Conservation (phyloP, 2,888 invertebrate species). For the Heliconius ismenius region DNA sequence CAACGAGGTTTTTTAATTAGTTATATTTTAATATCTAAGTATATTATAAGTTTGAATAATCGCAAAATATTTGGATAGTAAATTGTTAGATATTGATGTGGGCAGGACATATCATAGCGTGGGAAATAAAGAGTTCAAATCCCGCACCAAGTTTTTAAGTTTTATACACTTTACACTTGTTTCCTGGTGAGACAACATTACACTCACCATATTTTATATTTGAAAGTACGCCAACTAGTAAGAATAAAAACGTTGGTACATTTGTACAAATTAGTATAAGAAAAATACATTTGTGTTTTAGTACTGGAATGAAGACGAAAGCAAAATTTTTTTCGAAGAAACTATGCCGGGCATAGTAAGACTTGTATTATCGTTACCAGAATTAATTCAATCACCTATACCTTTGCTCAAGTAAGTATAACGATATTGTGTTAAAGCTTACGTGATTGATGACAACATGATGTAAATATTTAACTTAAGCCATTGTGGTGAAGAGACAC, state of each 20-base stretch:
- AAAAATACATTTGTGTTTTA: conserved; percentile 56
- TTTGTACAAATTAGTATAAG: neutral
- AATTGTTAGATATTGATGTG: neutral
- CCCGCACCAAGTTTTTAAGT: neutral
- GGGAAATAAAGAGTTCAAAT: neutral
- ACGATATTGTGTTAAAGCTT: neutral
- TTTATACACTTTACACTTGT: neutral
- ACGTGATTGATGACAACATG: too few species aligned
- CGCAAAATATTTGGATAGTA: too few species aligned
- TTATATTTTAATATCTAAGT: too few species aligned
- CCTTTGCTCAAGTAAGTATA: conserved; percentile 86
- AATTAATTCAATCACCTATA: conserved; percentile 87
- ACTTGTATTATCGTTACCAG: conserved; percentile 89
- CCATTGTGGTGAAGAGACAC: too few species aligned
- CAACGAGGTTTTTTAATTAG: conserved; percentile 74
- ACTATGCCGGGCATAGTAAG: conserved; percentile 90
- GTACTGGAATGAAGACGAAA: conserved; percentile 87
- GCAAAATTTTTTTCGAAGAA: conserved; percentile 85
- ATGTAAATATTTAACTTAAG: too few species aligned
- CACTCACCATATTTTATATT: too few species aligned
- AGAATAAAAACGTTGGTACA: too few species aligned
- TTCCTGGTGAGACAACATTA: too few species aligned
- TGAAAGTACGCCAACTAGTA: too few species aligned
- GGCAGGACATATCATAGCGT: neutral
- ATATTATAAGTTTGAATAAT: too few species aligned